Evolutionary conservation across 2,888 invertebrate genomes (phyloP), one percentile per base, ranked within the genome.

Genomic region (Listrodromus nycthemerus): DNA sequence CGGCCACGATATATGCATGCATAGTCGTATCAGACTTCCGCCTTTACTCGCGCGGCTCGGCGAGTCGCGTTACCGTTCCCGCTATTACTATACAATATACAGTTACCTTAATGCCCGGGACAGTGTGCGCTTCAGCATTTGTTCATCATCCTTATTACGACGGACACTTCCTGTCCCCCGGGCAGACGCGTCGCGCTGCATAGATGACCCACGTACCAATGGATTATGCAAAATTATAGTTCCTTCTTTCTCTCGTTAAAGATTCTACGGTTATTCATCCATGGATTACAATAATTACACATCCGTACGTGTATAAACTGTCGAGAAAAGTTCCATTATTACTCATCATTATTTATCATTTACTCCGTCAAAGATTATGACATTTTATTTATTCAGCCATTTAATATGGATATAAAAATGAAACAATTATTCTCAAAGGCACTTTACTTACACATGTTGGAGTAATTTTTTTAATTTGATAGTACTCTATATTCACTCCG

Each of bases 71-170:
- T 91, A 91, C 91, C 90, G 90, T 90, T 86, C 80, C 86, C 79
- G 83, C 82, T 86, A 88, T 89, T 65, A 76, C 67, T 71, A 61
- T 76, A 76, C 76, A 58, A 80, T 83, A 83, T 91, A 92, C 92
- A 91, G 92, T 92, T 92, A 92, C 89, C 87, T 91, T 91, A 90
- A 91, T 92, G 88, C 86, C 87, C 88, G 86, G 88, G 86, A 89
- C 83, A 87, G 81, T 67, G 61, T 13, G 33, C 41, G 50, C 79
- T 71, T 79, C 71, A 55, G 79, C 66, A 48, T 79, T 73, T 55
- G 13, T 63, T 78, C 50, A 45, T 71, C 77, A 67, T 80, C 77
- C 69, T 84, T 70, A 81, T 78, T 83, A 79, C 63, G 61, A 75
- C 65, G 58, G 70, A 70, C 70, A 65, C 70, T 81, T 76, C 81